A percentile compares a stretch with the other conserved stretches of the same genome.
Evolutionary conservation across 2,113 vertebrate genomes (phyloP).

Genomic region (Heterotis niloticus): DNA sequence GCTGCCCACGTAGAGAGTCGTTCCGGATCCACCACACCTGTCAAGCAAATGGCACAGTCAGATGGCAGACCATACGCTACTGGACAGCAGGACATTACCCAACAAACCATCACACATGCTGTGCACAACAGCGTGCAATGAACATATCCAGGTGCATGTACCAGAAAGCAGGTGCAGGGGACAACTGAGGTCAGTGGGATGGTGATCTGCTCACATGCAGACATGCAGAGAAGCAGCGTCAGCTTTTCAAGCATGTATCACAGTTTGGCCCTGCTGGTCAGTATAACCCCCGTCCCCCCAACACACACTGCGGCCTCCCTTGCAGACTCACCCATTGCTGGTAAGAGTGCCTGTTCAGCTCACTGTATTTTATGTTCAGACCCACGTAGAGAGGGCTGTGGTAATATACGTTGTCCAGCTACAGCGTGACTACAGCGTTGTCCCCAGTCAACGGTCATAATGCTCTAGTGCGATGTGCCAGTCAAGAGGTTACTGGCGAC

Average conservation of each 20-base stretch:
- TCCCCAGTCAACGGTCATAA: slow-evolving; percentile 12
- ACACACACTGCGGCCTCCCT: neutral
- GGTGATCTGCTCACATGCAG: neutral
- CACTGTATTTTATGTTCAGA: slow-evolving; percentile 55
- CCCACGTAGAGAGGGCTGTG: neutral
- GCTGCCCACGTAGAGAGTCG: neutral
- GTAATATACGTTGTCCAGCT: neutral
- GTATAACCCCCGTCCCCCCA: too few species aligned
- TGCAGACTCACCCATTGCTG: slow-evolving; percentile 32
- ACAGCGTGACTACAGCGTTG: slow-evolving; percentile 43
- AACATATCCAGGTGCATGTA: slow-evolving; percentile 28
- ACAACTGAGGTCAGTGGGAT: slow-evolving; percentile 54
- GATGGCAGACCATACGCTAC: neutral
- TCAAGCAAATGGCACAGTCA: neutral
- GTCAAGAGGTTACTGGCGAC: too few species aligned
- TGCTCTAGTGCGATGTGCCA: too few species aligned
- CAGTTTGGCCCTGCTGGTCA: too few species aligned
- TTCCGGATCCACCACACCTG: slow-evolving; percentile 48
- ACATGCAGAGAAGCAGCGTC: too few species aligned
- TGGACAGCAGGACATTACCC: too few species aligned
- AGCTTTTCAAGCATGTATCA: too few species aligned
- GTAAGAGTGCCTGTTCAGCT: slow-evolving; percentile 35
- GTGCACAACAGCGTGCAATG: neutral
- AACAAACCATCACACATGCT: too few species aligned
- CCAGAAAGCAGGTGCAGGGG: slow-evolving; percentile 64